Evolutionary conservation across 2,113 vertebrate species (phyloP).

Genomic region (Mobula birostris): DNA sequence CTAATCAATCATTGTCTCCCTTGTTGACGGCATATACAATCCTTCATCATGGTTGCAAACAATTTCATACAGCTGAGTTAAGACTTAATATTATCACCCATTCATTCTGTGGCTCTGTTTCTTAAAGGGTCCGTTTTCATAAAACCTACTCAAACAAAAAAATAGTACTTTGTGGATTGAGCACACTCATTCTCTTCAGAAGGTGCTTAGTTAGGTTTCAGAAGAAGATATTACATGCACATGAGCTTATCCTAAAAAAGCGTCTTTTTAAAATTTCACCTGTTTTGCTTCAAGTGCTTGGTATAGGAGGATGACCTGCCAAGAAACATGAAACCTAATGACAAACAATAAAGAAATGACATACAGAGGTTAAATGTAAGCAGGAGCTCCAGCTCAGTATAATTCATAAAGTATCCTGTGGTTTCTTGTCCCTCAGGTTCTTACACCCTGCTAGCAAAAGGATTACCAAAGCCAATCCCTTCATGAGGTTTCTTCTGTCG

Average conservation of each 20-base stretch:
- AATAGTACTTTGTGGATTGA: background rate
- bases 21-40: background rate
- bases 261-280: background rate
- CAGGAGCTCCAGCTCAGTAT: background rate
- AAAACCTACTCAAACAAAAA: background rate
- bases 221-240: background rate
- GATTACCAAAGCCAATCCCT: constrained; percentile 30
- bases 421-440: background rate
- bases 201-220: background rate
- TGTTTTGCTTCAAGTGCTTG: background rate
- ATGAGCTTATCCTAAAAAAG: background rate
- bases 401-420: constrained; percentile 39
- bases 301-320: background rate
- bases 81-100: background rate
- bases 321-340: constrained; percentile 17
- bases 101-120: background rate
- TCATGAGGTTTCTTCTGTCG: constrained; percentile 37
- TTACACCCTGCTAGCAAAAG: constrained; percentile 38
- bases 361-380: constrained; percentile 32
- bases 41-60: background rate
- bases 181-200: background rate
- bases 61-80: background rate
- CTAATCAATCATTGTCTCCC: background rate
- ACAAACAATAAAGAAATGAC: constrained; percentile 4
- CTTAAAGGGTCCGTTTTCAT: background rate